phyloP scores from a whole-genome alignment of 2,113 vertebrate genomes.

The Tragelaphus buxtoni region DNA sequence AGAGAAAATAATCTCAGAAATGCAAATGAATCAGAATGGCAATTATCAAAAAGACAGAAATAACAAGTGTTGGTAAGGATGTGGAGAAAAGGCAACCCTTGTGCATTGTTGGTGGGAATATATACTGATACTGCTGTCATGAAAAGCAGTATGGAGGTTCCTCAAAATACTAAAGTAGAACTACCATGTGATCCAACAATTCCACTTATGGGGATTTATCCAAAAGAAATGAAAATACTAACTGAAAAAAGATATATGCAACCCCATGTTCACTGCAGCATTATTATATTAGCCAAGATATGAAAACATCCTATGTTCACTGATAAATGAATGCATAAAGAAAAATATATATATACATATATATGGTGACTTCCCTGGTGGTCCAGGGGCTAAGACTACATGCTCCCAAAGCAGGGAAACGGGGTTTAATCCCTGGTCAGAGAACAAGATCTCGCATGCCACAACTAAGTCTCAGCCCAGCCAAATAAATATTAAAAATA shows the following conservation, averaged over 20 bases:
- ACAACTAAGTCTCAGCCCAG: neutral
- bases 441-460: neutral
- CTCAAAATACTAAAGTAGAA: neutral
- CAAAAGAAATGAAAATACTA: neutral
- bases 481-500: neutral
- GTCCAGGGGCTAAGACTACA: neutral
- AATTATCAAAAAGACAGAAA: neutral
- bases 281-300: neutral
- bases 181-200: neutral
- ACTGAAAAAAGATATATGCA: neutral
- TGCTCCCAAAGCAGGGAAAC: neutral
- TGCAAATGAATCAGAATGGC: neutral
- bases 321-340: neutral
- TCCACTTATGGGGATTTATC: neutral
- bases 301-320: neutral
- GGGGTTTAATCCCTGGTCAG: neutral
- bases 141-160: neutral
- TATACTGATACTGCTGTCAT: neutral
- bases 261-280: neutral
- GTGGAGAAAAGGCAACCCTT: neutral
- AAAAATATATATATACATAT: neutral
- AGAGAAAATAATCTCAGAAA: neutral
- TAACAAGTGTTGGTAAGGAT: neutral
- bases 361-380: neutral
- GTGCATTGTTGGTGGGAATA: neutral